phyloP scores from a whole-genome alignment of 2,797 vertebrate species.

The Tokudaia muenninki region DNA sequence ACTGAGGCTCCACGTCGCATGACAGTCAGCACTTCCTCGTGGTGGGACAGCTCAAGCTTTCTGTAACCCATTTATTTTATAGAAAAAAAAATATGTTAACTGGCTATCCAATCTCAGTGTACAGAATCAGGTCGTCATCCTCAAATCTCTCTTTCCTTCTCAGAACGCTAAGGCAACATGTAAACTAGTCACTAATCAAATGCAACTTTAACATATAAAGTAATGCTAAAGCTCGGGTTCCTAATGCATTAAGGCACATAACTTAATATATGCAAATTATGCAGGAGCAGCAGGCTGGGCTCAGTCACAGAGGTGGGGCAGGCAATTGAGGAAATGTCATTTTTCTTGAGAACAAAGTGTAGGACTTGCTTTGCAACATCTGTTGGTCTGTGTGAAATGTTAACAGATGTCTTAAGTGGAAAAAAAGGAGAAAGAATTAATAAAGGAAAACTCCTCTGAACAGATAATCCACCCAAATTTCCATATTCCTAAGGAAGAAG shows the following conservation, averaged over 20 bases:
- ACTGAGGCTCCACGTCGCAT: constrained; percentile 93
- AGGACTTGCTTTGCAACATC: constrained; percentile 85
- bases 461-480: constrained; percentile 86
- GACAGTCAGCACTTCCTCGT: constrained; percentile 93
- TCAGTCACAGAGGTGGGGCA: constrained; percentile 77
- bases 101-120: constrained; percentile 7
- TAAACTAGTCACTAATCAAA: constrained; percentile 65
- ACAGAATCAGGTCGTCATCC: constrained; percentile 56
- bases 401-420: constrained; percentile 89
- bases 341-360: constrained; percentile 85
- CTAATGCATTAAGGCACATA: constrained; percentile 68
- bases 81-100: constrained; percentile 71
- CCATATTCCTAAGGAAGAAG: constrained; percentile 80
- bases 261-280: constrained; percentile 82
- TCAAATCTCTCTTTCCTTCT: constrained; percentile 33
- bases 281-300: constrained; percentile 77
- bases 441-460: constrained; percentile 86
- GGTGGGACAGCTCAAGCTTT: constrained; percentile 85
- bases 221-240: constrained; percentile 74
- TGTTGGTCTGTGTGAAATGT: constrained; percentile 86
- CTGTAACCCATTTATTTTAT: constrained; percentile 82
- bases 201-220: constrained; percentile 48
- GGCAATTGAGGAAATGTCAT: constrained; percentile 82
- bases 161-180: constrained; percentile 58
- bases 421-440: constrained; percentile 79